phyloP scores from a whole-genome alignment of 2,888 invertebrate genomes.

The Leptopilina myrica region DNA sequence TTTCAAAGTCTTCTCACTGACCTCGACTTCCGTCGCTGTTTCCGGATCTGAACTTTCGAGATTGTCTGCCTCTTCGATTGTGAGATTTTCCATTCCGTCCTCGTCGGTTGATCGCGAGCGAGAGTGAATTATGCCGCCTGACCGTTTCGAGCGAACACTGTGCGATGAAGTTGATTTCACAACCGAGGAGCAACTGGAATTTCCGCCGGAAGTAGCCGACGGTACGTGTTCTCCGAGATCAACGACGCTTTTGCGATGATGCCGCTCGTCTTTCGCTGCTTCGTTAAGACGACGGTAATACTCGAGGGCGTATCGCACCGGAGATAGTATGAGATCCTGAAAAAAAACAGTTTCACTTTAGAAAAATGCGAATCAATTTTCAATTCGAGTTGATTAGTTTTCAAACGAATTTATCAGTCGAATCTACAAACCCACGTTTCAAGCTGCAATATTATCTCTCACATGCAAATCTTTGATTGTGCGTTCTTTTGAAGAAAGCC shows the following conservation, averaged over 20 bases:
- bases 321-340: slow-evolving; percentile 81
- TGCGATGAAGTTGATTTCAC: slow-evolving; percentile 75
- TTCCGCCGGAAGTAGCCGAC: slow-evolving; percentile 54
- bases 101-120: slow-evolving; percentile 72
- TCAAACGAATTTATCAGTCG: too few species aligned
- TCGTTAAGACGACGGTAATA: slow-evolving; percentile 82
- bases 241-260: slow-evolving; percentile 80
- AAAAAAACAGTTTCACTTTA: slow-evolving; percentile 56
- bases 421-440: neutral
- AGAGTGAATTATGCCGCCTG: slow-evolving; percentile 73
- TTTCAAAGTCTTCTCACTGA: slow-evolving; percentile 86
- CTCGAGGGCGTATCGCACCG: slow-evolving; percentile 81
- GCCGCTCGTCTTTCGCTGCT: slow-evolving; percentile 80
- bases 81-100: slow-evolving; percentile 71
- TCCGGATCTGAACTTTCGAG: slow-evolving; percentile 80
- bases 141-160: slow-evolving; percentile 76
- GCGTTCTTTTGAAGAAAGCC: neutral
- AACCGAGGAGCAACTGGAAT: slow-evolving; percentile 59
- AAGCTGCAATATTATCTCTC: neutral
- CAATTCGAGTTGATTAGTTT: neutral
- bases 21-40: slow-evolving; percentile 85
- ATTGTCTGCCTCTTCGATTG: slow-evolving; percentile 78
- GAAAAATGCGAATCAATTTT: neutral
- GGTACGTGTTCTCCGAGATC: slow-evolving; percentile 68
- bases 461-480: slow-evolving; percentile 21